Evolutionary conservation across 1,140 invertebrate species (phyloP), one percentile per base, ranked within the genome.

Genomic region (Drosophila simulans): DNA sequence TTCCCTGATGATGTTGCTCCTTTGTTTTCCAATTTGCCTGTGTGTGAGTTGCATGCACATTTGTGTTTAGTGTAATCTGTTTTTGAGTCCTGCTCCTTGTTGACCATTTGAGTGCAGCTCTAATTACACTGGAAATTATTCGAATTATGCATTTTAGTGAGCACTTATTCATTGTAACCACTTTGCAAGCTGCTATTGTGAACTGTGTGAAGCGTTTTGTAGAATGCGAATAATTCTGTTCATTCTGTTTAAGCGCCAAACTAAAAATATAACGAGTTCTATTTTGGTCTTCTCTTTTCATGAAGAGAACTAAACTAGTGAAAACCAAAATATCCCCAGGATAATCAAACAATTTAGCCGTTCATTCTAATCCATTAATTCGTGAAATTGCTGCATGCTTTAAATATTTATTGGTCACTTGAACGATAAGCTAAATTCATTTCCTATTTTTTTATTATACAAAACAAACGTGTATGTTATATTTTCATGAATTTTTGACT

Each of bases 81-180:
- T 75, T 65, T 65, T 46, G 46, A 69, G 60, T 75, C 72, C 48
- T 79, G 79, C 75, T 83, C 71, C 84, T 89, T 63, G 84, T 89
- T 83, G 83, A 80, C 79, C 80, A 89, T 88, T 88, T 88, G 69
- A 88, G 66, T 88, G 83, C 79, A 80, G 78, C 66, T 88, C 83
- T 88, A 88, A 88, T 88, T 88, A 72, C 84, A 73, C 84, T 59
- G 71, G 46, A 89, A 84, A 88, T 73, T 77, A 51, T 79, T 80
- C 76, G 79, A 79, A 66, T 77, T 88, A 62, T 79, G 79, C 74
- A 77, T 45, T 71, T 63, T 39, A 73, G 43, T 48, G 48, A 42
- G 17, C 15, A 34, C 40, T 46, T 31, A 65, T 40, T 13, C 15
- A 13, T 22, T 15, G 15, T 11, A 12, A 15, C 11, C 22, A 7